Conservation (phyloP, 2,113 vertebrate species). For the Thalassoma bifasciatum region DNA sequence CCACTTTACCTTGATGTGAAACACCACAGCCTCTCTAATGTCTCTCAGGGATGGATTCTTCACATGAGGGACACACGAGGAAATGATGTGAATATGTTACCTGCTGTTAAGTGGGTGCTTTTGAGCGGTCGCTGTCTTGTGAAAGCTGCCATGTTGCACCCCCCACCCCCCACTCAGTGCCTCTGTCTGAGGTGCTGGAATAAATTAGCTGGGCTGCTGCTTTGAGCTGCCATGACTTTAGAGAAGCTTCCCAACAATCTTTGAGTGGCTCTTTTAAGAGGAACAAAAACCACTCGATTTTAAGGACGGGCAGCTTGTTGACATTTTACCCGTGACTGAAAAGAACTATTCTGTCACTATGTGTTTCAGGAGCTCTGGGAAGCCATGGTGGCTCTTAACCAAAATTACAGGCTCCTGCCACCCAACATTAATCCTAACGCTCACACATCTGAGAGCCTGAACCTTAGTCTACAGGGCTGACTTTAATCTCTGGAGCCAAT, state of each 20-base stretch:
- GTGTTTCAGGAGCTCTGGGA: background rate
- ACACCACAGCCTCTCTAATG: background rate
- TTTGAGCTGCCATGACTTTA: background rate
- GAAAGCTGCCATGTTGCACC: background rate
- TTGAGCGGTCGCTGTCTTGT: background rate
- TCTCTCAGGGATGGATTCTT: background rate
- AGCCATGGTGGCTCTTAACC: too few species aligned
- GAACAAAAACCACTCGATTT: background rate
- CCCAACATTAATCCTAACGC: background rate
- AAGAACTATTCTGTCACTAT: background rate
- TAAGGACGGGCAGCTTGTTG: background rate
- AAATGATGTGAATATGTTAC: background rate
- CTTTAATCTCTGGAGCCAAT: background rate
- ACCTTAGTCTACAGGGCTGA: background rate
- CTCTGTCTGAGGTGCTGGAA: background rate
- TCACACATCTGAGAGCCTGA: background rate
- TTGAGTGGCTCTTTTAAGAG: background rate
- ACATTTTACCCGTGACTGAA: background rate
- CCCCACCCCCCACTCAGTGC: too few species aligned
- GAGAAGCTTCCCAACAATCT: background rate
- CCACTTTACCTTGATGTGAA: background rate
- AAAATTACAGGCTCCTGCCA: background rate
- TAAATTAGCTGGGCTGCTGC: background rate
- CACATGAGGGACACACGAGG: too few species aligned
- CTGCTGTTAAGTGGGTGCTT: background rate